These are phyloP conservation scores for Endomychus coccineus DNA, from an alignment of 2,888 invertebrate genomes.

Conservation along the genomic window DNA sequence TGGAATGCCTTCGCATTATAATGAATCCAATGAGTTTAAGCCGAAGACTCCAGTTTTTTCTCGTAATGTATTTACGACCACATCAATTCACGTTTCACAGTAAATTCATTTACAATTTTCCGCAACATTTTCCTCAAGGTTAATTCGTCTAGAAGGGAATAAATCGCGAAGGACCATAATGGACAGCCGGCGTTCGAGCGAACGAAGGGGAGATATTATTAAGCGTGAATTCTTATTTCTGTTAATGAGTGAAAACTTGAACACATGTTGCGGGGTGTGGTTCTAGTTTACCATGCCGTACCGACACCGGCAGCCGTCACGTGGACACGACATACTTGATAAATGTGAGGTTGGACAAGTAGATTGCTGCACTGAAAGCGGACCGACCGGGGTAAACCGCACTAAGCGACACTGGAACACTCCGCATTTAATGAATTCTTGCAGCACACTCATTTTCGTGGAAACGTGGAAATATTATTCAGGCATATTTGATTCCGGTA, in stretches of 20 bases:
- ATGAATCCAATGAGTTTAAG: too few relatives aligned
- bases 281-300: conserved; percentile 9
- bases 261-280: conserved; percentile 9
- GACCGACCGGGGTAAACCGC: conserved; percentile 8
- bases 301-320: conserved; percentile 11
- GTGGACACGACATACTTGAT: conserved; percentile 10
- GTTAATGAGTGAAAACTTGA: conserved; percentile 13
- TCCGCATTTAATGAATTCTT: conserved; percentile 14
- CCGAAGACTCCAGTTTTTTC: too few relatives aligned
- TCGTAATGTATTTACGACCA: too few relatives aligned
- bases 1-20: too few relatives aligned
- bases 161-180: too few relatives aligned
- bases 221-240: conserved; percentile 13
- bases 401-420: conserved; percentile 4
- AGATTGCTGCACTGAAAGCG: conserved; percentile 11
- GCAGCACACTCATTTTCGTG: conserved; percentile 8
- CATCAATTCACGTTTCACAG: too few relatives aligned
- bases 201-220: too few relatives aligned
- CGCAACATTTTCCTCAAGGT: conserved; percentile 11
- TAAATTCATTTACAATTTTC: conserved; percentile 15
- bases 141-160: too few relatives aligned
- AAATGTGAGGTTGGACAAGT: conserved; percentile 13
- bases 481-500: too few relatives aligned
- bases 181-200: too few relatives aligned
- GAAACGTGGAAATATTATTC: too few relatives aligned